Base-by-base conservation (phyloP, 2,888 invertebrate genomes). In the Metacarcinus magister region DNA sequence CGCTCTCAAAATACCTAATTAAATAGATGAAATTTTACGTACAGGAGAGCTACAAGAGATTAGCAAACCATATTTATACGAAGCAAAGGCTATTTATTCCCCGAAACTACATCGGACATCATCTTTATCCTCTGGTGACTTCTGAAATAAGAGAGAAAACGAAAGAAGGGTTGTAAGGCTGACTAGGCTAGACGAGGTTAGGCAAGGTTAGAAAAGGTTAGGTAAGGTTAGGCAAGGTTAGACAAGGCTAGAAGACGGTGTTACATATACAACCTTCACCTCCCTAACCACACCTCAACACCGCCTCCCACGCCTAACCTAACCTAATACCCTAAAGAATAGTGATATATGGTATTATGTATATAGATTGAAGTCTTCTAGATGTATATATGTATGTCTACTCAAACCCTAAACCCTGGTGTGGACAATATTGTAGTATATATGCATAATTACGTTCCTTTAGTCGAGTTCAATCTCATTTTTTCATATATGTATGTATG, bases 281-380 rank as follows among this genome's bases (percentile, higher is more conserved):
- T 60, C 60, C 60, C 60, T 60, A 23, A 60, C 60, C 60, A 60
- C 60, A 60, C 23, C 60, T 23, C 60, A 60, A 13, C 75, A 75
- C 28, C 75, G 75, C 75, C 28, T 75, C n/a, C 10, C 60, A 60
- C 60, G 23, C 19, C 60, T 60, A 60, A 8, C 39, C 39, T 75
- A 28, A 10, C n/a, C n/a, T 75, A 75, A 28, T n/a, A 75, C 28
- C n/a, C 28, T 75, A 75, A 75, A 75, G 39, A 75, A 75, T 75
- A 75, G 28, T 75, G 75, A 75, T 75, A 75, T 75, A 75, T 75
- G 28, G n/a, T n/a, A 75, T 75, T 75, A 75, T 75, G 75, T 75
- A 75, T 5, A 48, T 23, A n/a, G n/a, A 75, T 10, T 75, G n/a
- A 75, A 28, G 75, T 75, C 28, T n/a, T 75, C 28, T 75, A 75